Conservation (phyloP, 2,113 vertebrate species). For the Eidolon helvum region DNA sequence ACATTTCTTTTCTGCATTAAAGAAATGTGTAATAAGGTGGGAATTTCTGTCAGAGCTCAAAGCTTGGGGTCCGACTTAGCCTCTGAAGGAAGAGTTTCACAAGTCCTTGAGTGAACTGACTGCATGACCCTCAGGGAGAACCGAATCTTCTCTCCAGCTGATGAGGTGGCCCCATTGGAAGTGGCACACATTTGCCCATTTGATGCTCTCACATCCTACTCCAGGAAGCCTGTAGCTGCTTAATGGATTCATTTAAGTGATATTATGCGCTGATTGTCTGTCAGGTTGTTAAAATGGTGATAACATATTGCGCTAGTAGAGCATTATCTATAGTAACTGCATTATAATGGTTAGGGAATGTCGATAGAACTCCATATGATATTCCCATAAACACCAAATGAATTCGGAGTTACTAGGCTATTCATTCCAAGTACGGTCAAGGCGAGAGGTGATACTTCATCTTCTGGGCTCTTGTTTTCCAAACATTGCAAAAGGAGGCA, state of each 20-base stretch:
- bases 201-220: slow-evolving; percentile 35
- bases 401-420: fast-evolving
- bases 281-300: slow-evolving; percentile 79
- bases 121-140: not conserved
- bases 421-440: not conserved
- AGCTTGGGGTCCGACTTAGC: not conserved
- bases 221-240: slow-evolving; percentile 67
- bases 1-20: not conserved
- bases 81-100: not conserved
- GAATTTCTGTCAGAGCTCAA: not conserved
- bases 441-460: not conserved
- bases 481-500: slow-evolving; percentile 8
- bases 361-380: slow-evolving; percentile 17
- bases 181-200: slow-evolving; percentile 17
- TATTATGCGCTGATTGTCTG: slow-evolving; percentile 73
- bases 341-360: slow-evolving; percentile 43
- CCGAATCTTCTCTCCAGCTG: not conserved
- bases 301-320: slow-evolving; percentile 69
- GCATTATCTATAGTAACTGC: slow-evolving; percentile 54
- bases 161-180: not conserved
- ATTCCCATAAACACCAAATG: not conserved
- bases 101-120: not conserved
- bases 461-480: not conserved
- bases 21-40: not conserved
- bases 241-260: slow-evolving; percentile 76